These are phyloP conservation scores for Neuroscelio doddi DNA, from an alignment of 2,888 invertebrate genomes.

Conservation along the genomic window DNA sequence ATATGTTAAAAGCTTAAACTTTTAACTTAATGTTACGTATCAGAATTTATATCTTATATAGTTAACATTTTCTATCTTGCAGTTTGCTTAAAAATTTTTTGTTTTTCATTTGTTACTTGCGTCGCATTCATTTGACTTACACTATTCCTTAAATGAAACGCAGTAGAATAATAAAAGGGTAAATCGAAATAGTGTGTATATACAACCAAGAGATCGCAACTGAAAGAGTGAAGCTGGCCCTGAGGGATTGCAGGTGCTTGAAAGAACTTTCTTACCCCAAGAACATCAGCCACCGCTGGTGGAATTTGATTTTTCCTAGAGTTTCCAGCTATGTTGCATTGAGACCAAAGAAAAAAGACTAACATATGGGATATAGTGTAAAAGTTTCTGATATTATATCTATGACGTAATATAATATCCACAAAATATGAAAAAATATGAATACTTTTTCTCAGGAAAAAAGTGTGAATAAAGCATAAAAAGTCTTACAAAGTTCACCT, in stretches of 20 bases:
- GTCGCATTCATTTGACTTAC: slow-evolving; percentile 22
- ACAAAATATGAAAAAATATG: too few relatives aligned
- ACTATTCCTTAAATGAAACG: slow-evolving; percentile 28
- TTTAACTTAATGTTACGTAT: too few relatives aligned
- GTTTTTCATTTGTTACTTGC: slow-evolving; percentile 20
- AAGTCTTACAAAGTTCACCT: too few relatives aligned
- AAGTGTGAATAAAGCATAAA: too few relatives aligned
- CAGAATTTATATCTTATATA: too few relatives aligned
- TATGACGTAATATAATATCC: slow-evolving; percentile 6
- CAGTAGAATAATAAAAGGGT: slow-evolving; percentile 29
- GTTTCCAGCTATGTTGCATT: slow-evolving; percentile 12
- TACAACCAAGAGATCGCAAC: slow-evolving; percentile 2
- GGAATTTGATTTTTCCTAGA: slow-evolving; percentile 30
- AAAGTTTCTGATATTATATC: slow-evolving; percentile 9
- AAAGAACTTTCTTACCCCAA: slow-evolving; percentile 19
- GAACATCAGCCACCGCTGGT: slow-evolving; percentile 8
- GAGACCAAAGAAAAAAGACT: slow-evolving; percentile 18
- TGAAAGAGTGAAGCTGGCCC: slow-evolving; percentile 17
- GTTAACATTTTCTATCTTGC: too few relatives aligned
- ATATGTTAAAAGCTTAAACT: too few relatives aligned
- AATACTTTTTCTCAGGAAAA: too few relatives aligned
- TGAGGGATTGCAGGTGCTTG: slow-evolving; percentile 19
- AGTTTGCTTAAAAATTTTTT: too few relatives aligned
- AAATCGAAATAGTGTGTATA: slow-evolving; percentile 29
- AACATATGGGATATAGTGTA: neutral